phyloP scores from a whole-genome alignment of 2,888 invertebrate genomes.

The Gymnoscelis rufifasciata region DNA sequence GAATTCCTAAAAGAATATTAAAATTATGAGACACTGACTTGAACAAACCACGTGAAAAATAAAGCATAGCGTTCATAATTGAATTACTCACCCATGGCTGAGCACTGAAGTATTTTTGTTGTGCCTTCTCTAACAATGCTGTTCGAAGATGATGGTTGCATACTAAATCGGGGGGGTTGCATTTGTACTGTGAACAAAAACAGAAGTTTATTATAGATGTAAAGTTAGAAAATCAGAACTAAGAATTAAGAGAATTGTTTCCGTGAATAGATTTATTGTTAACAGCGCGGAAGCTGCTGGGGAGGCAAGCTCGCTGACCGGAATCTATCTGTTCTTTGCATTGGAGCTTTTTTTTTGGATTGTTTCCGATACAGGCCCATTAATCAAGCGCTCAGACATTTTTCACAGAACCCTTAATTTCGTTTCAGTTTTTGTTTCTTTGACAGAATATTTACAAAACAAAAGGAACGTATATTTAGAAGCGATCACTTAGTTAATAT shows the following conservation, averaged over 20 bases:
- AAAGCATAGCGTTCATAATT: slow-evolving; percentile 10
- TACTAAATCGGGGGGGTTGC: slow-evolving; percentile 92
- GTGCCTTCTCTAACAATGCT: slow-evolving; percentile 92
- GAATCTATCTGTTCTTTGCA: slow-evolving; percentile 43
- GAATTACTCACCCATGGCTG: slow-evolving; percentile 87
- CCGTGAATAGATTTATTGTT: slow-evolving; percentile 43
- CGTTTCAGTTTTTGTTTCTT: slow-evolving; percentile 12
- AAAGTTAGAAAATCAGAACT: slow-evolving; percentile 34
- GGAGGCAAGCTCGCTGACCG: slow-evolving; percentile 49
- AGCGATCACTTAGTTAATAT: too few species aligned
- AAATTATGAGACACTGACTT: background rate
- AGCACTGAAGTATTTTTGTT: slow-evolving; percentile 95
- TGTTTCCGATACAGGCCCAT: slow-evolving; percentile 38
- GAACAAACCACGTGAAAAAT: background rate
- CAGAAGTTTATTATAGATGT: background rate
- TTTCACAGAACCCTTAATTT: slow-evolving; percentile 20
- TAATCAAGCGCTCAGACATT: slow-evolving; percentile 37
- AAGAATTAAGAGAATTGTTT: slow-evolving; percentile 32
- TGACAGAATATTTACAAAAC: slow-evolving; percentile 1
- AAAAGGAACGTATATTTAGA: background rate
- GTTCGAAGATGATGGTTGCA: slow-evolving; percentile 90
- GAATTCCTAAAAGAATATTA: slow-evolving; percentile 83
- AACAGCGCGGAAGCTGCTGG: slow-evolving; percentile 28
- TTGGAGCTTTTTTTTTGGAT: slow-evolving; percentile 25
- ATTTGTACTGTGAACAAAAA: slow-evolving; percentile 70